Conservation (phyloP, 2,113 vertebrate genomes). For the Malurus cyaneus region DNA sequence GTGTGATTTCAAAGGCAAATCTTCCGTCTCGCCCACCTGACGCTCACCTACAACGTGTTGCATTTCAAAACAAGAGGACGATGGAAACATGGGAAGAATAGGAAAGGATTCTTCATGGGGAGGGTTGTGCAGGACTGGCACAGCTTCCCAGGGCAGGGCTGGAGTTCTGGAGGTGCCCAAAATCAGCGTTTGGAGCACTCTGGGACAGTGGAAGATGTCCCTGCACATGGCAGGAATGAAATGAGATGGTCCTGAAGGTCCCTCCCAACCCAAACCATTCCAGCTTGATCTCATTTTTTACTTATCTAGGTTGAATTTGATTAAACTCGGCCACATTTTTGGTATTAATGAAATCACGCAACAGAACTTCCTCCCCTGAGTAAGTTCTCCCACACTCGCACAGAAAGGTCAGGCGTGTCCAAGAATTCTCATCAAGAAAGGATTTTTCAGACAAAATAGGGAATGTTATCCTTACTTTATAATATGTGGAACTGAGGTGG, state of each 20-base stretch:
- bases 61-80: neutral
- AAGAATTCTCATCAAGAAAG: neutral
- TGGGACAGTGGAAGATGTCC: neutral
- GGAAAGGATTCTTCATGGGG: neutral
- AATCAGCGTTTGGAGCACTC: neutral
- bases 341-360: neutral
- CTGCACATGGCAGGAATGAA: neutral
- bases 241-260: neutral
- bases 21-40: neutral
- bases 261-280: neutral
- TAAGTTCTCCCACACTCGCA: fast-evolving
- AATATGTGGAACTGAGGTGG: neutral
- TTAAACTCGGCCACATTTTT: neutral
- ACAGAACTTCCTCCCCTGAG: neutral
- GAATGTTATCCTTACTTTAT: neutral
- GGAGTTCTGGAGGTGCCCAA: neutral
- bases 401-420: neutral
- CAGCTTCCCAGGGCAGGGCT: neutral
- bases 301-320: neutral
- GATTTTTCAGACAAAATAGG: neutral
- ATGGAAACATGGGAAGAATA: fast-evolving
- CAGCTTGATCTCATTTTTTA: neutral
- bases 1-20: neutral
- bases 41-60: neutral
- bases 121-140: neutral